Conservation (phyloP, 2,113 vertebrate species). For the Salvelinus alpinus region DNA sequence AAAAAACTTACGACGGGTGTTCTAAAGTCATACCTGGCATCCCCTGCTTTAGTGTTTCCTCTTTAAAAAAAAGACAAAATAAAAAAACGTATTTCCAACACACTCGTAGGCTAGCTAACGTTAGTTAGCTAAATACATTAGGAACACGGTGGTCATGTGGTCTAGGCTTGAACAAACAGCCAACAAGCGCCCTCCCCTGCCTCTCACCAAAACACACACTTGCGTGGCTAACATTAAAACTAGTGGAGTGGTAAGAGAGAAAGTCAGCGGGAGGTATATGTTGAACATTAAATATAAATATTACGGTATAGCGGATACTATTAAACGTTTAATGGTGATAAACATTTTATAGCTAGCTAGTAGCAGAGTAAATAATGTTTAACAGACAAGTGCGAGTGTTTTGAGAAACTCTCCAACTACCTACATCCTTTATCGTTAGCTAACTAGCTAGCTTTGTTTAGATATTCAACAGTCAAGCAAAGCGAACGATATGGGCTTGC, state of each 20-base stretch:
- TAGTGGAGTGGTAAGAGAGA: background rate
- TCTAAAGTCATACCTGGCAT: conserved; percentile 61
- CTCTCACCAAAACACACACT: conserved; percentile 31
- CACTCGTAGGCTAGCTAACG: no score
- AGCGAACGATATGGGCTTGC: background rate
- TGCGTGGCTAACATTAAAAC: conserved; percentile 36
- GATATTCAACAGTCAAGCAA: background rate
- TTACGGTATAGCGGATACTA: no score
- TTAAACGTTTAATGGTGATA: no score
- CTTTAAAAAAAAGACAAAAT: background rate
- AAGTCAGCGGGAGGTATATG: no score
- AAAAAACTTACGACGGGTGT: background rate
- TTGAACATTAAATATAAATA: no score
- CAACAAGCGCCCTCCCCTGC: conserved; percentile 9
- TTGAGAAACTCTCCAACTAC: background rate
- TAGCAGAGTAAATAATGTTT: background rate
- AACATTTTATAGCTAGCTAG: background rate
- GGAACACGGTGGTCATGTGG: conserved; percentile 46
- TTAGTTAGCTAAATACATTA: conserved; percentile 57
- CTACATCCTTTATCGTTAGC: no score
- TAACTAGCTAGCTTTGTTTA: background rate
- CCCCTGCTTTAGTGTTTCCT: conserved; percentile 27
- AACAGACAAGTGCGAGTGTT: background rate
- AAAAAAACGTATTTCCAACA: no score
- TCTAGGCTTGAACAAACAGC: conserved; percentile 51